A percentile compares a stretch with the other conserved stretches of the same genome.
Conservation (phyloP, 2,888 invertebrate genomes). For the Diarsia mendica region DNA sequence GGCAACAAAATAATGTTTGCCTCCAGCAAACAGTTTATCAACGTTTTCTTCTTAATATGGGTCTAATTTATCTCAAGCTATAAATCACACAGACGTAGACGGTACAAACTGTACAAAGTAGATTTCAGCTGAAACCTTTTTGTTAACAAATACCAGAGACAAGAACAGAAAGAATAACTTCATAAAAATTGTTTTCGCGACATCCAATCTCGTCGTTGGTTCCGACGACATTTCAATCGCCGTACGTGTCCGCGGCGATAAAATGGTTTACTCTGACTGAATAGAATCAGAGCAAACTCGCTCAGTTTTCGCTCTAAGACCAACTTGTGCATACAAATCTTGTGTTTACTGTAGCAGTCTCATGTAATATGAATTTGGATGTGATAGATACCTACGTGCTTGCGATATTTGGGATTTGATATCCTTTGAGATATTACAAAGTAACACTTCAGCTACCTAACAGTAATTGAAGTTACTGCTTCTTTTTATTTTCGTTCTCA, state of each 20-base stretch:
- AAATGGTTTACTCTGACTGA: conserved; percentile 20
- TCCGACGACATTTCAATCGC: conserved; percentile 45
- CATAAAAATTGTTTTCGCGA: conserved; percentile 22
- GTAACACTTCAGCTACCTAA: neutral
- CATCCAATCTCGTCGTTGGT: conserved; percentile 41
- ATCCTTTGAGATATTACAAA: neutral
- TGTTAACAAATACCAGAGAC: neutral
- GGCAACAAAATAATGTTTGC: neutral
- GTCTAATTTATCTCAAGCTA: neutral
- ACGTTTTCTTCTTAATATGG: neutral
- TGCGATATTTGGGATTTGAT: neutral
- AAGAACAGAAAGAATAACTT: conserved; percentile 27
- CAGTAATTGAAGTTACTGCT: neutral
- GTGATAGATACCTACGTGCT: neutral
- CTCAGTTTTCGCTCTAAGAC: conserved; percentile 4
- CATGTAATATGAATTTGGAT: conserved; percentile 5
- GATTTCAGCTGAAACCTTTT: conserved; percentile 2
- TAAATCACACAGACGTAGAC: neutral
- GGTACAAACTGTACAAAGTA: neutral
- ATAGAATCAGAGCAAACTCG: conserved; percentile 7
- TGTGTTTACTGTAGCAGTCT: neutral
- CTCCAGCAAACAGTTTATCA: neutral
- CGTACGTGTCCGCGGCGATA: conserved; percentile 24
- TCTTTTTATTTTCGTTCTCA: neutral
- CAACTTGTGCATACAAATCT: conserved; percentile 28